Conservation (phyloP, 2,113 vertebrate species). For the Toxostoma redivivum region DNA sequence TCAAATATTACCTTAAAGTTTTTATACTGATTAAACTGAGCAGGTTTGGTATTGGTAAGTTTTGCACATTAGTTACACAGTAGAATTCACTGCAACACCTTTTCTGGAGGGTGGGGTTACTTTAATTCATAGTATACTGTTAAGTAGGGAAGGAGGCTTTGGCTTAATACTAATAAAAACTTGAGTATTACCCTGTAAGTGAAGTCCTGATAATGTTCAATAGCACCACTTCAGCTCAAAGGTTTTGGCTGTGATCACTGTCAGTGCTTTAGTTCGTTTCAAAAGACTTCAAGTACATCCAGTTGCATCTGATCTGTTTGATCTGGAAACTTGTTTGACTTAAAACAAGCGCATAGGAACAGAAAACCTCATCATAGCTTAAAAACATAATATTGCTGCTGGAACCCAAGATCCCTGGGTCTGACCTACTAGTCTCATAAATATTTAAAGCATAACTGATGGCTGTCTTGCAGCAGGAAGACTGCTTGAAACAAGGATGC, state of each 20-base stretch:
- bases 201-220: background rate
- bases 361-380: background rate
- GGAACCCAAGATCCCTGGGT: background rate
- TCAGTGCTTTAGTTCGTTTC: background rate
- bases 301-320: background rate
- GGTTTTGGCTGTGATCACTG: background rate
- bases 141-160: background rate
- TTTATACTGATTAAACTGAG: background rate
- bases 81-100: background rate
- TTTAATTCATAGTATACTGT: background rate
- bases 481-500: background rate
- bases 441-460: background rate
- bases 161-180: background rate
- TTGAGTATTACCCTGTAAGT: background rate
- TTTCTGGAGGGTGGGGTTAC: background rate
- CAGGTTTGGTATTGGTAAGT: background rate
- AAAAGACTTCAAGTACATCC: background rate
- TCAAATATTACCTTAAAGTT: background rate
- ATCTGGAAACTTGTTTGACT: background rate
- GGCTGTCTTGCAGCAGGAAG: background rate
- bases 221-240: background rate
- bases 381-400: background rate
- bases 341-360: background rate
- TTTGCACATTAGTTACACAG: background rate
- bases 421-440: background rate